phyloP scores from a whole-genome alignment of 2,113 vertebrate genomes.

The Alectura lathami region DNA sequence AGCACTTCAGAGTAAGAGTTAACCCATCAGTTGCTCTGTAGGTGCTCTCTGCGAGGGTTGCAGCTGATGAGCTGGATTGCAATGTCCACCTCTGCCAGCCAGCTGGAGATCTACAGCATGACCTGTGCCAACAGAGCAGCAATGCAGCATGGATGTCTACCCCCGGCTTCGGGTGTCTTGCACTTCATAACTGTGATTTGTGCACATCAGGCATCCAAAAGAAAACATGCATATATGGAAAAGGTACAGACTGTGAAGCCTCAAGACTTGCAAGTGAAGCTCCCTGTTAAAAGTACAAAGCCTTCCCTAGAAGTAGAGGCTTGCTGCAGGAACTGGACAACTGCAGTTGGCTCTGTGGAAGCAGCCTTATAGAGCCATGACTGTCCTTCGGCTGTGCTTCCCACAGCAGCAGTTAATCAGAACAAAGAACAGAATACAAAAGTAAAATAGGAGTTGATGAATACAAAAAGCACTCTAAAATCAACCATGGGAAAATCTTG shows the following conservation, averaged over 20 bases:
- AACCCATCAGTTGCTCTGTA: not conserved
- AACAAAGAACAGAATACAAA: not conserved
- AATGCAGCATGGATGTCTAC: not conserved
- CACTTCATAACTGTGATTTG: not conserved
- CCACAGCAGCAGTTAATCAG: not conserved
- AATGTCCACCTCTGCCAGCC: not conserved
- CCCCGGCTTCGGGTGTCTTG: not conserved
- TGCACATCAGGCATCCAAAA: not conserved
- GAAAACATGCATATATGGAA: not conserved
- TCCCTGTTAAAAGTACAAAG: not conserved
- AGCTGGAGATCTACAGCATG: not conserved
- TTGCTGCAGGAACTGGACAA: not conserved
- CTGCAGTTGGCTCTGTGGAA: not conserved
- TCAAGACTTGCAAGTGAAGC: not conserved
- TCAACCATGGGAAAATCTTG: not conserved
- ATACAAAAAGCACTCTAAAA: not conserved
- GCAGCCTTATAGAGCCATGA: not conserved
- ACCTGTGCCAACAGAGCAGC: not conserved
- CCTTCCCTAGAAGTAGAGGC: not conserved
- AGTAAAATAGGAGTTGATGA: not conserved
- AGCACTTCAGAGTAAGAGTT: not conserved
- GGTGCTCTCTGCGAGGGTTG: not conserved
- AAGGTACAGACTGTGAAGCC: not conserved
- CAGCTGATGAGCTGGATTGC: not conserved
- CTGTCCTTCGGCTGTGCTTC: not conserved